These are phyloP conservation scores for Canis aureus DNA, from an alignment of 2,113 vertebrate species.

Conservation along the genomic window DNA sequence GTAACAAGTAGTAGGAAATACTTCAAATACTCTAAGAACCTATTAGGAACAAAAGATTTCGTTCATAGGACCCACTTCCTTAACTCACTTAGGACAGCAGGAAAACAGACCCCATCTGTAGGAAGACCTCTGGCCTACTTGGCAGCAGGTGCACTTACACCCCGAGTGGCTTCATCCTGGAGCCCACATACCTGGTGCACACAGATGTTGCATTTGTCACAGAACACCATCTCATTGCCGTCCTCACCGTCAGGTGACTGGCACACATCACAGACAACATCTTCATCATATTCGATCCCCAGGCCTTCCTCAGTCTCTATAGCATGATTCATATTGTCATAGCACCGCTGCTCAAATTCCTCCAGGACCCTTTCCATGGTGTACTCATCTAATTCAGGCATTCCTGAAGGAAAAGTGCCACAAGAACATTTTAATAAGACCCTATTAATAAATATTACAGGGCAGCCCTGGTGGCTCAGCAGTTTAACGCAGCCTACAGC, in stretches of 20 bases:
- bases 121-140: neutral
- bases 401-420: slow-evolving; percentile 80
- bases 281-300: slow-evolving; percentile 98
- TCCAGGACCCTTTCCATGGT: slow-evolving; percentile 96
- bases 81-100: too few relatives aligned
- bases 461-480: too few relatives aligned
- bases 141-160: rapidly evolving
- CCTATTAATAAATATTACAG: rapidly evolving
- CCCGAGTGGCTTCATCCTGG: neutral
- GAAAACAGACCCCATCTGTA: rapidly evolving
- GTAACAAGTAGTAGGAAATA: neutral
- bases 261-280: slow-evolving; percentile 98
- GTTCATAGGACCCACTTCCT: neutral
- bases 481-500: too few relatives aligned
- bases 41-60: rapidly evolving
- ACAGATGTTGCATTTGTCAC: slow-evolving; percentile 99
- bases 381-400: slow-evolving; percentile 93
- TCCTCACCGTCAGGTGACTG: slow-evolving; percentile 98
- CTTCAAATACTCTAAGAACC: neutral
- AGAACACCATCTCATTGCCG: slow-evolving; percentile 99
- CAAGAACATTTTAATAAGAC: too few relatives aligned
- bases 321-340: slow-evolving; percentile 96
- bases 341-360: slow-evolving; percentile 95
- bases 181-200: slow-evolving; percentile 95
- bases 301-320: slow-evolving; percentile 97